Conservation (phyloP, 2,797 vertebrate genomes). For the Amphiprion clarkii region DNA sequence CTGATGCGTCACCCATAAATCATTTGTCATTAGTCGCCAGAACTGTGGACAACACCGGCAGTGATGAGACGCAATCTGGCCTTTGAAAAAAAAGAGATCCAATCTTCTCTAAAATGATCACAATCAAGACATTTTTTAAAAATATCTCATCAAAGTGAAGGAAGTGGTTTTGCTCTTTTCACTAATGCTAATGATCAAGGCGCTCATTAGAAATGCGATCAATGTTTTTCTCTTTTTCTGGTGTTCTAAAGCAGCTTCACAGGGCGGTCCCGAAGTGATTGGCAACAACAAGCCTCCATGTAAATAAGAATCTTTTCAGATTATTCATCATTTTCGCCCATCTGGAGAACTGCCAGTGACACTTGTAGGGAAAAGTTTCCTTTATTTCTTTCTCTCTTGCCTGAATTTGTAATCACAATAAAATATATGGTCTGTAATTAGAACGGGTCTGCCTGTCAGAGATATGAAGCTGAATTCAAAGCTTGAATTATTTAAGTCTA, state of each 20-base stretch:
- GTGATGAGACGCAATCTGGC: slow-evolving; percentile 75
- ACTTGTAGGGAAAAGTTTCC: slow-evolving; percentile 34
- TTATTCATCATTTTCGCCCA: slow-evolving; percentile 40
- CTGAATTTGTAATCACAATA: slow-evolving; percentile 82
- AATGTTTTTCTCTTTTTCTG: slow-evolving; percentile 62
- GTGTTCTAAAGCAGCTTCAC: slow-evolving; percentile 58
- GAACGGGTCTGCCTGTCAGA: slow-evolving; percentile 76
- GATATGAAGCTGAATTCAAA: slow-evolving; percentile 78
- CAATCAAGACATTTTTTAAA: slow-evolving; percentile 75
- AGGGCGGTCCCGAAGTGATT: slow-evolving; percentile 68
- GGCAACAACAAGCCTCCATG: slow-evolving; percentile 59
- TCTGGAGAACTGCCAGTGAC: slow-evolving; percentile 59
- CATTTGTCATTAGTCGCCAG: slow-evolving; percentile 68
- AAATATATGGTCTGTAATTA: slow-evolving; percentile 79
- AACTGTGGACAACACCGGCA: slow-evolving; percentile 54
- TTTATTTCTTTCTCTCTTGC: slow-evolving; percentile 20
- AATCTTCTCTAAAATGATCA: slow-evolving; percentile 77
- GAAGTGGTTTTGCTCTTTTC: slow-evolving; percentile 80
- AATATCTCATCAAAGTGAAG: slow-evolving; percentile 80
- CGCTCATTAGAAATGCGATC: slow-evolving; percentile 77
- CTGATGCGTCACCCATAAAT: slow-evolving; percentile 73
- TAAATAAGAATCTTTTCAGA: slow-evolving; percentile 64
- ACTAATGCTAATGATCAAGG: slow-evolving; percentile 78
- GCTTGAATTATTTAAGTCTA: slow-evolving; percentile 79
- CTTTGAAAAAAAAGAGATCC: slow-evolving; percentile 63